phyloP scores from a whole-genome alignment of 2,113 vertebrate genomes.

The Microcebus murinus region DNA sequence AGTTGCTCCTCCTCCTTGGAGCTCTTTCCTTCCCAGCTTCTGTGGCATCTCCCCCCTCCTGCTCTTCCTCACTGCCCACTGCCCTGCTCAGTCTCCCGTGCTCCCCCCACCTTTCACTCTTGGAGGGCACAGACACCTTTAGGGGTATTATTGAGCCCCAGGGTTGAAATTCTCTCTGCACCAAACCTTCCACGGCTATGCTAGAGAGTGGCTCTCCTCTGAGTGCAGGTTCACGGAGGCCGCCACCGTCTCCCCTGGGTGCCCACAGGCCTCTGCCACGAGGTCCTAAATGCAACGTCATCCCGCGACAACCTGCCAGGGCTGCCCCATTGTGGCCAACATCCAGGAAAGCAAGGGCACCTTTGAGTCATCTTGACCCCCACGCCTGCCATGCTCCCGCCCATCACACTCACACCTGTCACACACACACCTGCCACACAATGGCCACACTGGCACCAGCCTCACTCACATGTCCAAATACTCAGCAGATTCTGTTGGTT shows the following conservation, averaged over 20 bases:
- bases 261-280: background rate
- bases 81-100: background rate
- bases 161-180: background rate
- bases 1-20: background rate
- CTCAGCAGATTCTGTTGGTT: background rate
- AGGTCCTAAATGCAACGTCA: background rate
- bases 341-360: background rate
- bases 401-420: background rate
- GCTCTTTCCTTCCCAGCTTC: background rate
- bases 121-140: background rate
- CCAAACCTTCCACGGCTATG: background rate
- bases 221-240: background rate
- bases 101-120: background rate
- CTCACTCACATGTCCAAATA: background rate
- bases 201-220: background rate
- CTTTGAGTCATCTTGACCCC: background rate
- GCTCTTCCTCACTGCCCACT: background rate
- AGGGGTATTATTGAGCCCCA: background rate
- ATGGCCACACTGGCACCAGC: background rate
- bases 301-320: background rate
- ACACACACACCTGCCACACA: background rate
- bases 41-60: fast-evolving
- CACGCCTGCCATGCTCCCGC: no score
- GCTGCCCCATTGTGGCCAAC: background rate
- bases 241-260: background rate